Percentiles rank a stretch among this genome's conserved stretches.
These are phyloP conservation scores for Aphrocallistes beatrix DNA, from an alignment of 37 sponge, comb jelly and placozoan species.

Conservation along the genomic window DNA sequence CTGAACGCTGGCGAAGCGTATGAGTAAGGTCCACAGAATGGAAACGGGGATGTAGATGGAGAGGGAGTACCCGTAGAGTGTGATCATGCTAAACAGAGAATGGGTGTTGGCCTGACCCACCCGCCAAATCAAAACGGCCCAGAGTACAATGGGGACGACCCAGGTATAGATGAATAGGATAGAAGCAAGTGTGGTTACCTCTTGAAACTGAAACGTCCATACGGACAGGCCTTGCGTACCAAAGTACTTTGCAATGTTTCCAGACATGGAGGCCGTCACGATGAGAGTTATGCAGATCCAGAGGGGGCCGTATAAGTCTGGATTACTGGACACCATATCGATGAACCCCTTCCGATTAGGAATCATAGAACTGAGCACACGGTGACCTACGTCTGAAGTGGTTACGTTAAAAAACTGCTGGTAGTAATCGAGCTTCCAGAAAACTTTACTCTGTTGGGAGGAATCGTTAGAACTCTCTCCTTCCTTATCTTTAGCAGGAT, in stretches of 20 bases:
- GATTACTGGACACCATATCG: conserved; percentile 27
- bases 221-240: background rate
- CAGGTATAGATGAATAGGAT: conserved; percentile 37
- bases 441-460: background rate
- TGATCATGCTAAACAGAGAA: conserved; percentile 29
- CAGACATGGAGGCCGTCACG: conserved; percentile 55
- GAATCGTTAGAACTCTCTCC: background rate
- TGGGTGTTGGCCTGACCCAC: conserved; percentile 17
- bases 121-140: conserved; percentile 37
- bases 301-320: conserved; percentile 73
- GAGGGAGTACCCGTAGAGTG: conserved; percentile 49
- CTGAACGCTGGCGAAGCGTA: background rate
- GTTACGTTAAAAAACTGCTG: conserved; percentile 68
- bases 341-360: conserved; percentile 31
- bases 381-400: conserved; percentile 44
- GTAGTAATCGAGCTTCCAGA: conserved; percentile 46
- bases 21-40: conserved; percentile 14
- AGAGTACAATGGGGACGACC: conserved; percentile 34
- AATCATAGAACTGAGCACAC: conserved; percentile 44
- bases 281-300: conserved; percentile 79
- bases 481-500: background rate
- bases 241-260: conserved; percentile 53
- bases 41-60: conserved; percentile 37
- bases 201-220: conserved; percentile 52
- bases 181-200: conserved; percentile 33